A percentile compares a stretch with the other conserved stretches of the same genome.
Conservation (phyloP, 2,888 invertebrate species). For the Chaitophorus viminalis region DNA sequence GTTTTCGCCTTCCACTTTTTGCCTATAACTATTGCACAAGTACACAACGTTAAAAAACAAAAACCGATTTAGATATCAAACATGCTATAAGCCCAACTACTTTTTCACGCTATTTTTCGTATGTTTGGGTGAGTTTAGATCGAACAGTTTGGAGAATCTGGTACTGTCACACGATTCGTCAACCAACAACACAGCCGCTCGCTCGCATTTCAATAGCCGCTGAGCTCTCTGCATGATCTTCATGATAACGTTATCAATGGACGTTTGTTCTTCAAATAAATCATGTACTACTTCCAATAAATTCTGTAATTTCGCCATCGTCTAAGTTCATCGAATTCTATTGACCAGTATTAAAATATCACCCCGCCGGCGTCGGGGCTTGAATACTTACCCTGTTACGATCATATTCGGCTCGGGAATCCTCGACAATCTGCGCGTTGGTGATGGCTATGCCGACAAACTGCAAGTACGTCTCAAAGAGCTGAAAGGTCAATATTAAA, state of each 20-base stretch:
- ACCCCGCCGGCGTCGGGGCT: constrained; percentile 68
- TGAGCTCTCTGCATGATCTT: constrained; percentile 71
- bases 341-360: constrained; percentile 71
- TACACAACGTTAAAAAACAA: constrained; percentile 2
- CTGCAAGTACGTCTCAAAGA: constrained; percentile 70
- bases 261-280: constrained; percentile 71
- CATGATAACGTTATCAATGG: constrained; percentile 69
- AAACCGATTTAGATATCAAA: not conserved
- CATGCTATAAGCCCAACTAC: not conserved
- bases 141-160: constrained; percentile 68
- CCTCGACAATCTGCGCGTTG: constrained; percentile 70
- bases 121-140: constrained; percentile 66
- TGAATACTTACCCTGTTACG: constrained; percentile 69
- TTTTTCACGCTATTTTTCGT: constrained; percentile 57
- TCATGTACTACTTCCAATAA: constrained; percentile 71
- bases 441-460: constrained; percentile 71
- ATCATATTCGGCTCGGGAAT: constrained; percentile 70
- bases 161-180: constrained; percentile 66
- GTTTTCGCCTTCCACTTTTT: constrained; percentile 65
- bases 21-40: constrained; percentile 52
- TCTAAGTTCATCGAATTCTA: constrained; percentile 64
- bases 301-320: constrained; percentile 66
- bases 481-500: constrained; percentile 65
- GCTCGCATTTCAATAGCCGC: constrained; percentile 69
- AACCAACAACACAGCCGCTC: constrained; percentile 69